Conservation (phyloP, 2,113 vertebrate species). For the Chauna torquata region DNA sequence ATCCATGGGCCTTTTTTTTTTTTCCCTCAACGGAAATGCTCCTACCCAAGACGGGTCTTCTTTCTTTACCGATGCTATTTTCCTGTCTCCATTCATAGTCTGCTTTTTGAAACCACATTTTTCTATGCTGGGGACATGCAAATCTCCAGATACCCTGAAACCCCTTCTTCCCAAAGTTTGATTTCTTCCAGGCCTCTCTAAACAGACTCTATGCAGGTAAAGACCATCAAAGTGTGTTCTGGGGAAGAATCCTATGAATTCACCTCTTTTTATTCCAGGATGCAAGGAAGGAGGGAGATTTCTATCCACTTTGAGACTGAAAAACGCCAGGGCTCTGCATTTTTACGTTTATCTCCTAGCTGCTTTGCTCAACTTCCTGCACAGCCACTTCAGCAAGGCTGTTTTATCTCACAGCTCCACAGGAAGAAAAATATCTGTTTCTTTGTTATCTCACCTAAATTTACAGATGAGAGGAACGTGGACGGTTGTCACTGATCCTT, state of each 20-base stretch:
- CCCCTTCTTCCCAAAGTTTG: neutral
- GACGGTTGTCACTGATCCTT: neutral
- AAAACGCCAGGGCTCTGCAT: neutral
- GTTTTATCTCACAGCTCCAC: neutral
- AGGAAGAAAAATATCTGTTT: neutral
- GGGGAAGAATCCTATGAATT: neutral
- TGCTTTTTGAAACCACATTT: neutral
- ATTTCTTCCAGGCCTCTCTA: neutral
- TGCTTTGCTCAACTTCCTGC: neutral
- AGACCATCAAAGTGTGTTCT: neutral
- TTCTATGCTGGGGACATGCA: neutral
- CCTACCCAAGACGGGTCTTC: neutral
- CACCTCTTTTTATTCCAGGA: neutral
- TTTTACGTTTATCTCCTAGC: neutral
- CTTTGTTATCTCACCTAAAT: neutral
- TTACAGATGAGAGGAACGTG: neutral
- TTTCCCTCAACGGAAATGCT: neutral
- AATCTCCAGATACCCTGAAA: neutral
- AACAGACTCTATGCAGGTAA: neutral
- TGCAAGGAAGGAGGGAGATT: neutral
- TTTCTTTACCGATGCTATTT: neutral
- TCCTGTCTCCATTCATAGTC: neutral
- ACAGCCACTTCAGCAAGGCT: neutral
- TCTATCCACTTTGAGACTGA: neutral
- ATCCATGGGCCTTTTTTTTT: neutral